These are phyloP conservation scores for Prionailurus bengalensis DNA, from an alignment of 2,113 vertebrate genomes.

Conservation along the genomic window DNA sequence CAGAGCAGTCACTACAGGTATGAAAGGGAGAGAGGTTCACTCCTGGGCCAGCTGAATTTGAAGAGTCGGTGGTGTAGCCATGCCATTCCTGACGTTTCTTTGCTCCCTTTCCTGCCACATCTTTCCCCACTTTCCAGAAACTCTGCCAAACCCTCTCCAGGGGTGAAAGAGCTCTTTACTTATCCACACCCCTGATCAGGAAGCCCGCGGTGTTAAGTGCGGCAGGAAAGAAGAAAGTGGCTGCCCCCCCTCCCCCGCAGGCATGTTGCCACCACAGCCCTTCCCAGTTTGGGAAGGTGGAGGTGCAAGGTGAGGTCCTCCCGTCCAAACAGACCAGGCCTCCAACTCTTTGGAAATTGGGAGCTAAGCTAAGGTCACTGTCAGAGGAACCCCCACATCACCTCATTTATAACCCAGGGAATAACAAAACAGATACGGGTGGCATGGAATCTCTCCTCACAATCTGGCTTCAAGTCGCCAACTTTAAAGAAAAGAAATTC, in stretches of 20 bases:
- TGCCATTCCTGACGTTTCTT: background rate
- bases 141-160: background rate
- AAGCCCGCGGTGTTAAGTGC: background rate
- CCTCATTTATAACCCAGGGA: conserved; percentile 74
- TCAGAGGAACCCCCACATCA: conserved; percentile 42
- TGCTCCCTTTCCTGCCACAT: background rate
- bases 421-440: conserved; percentile 73
- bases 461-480: conserved; percentile 41
- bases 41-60: background rate
- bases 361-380: conserved; percentile 62
- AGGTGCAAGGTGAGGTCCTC: background rate
- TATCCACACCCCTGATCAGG: background rate
- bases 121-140: background rate
- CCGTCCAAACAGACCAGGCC: conserved; percentile 67
- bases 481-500: conserved; percentile 78
- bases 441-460: conserved; percentile 65
- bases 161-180: background rate
- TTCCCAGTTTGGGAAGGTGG: background rate
- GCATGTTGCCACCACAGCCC: background rate
- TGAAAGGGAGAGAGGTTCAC: background rate
- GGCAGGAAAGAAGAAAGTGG: background rate
- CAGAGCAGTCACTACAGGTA: accelerated
- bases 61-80: background rate
- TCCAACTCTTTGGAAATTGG: conserved; percentile 71
- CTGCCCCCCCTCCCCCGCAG: background rate